Evolutionary conservation across 2,888 invertebrate genomes (phyloP).

Genomic region (Nysson spinosus): DNA sequence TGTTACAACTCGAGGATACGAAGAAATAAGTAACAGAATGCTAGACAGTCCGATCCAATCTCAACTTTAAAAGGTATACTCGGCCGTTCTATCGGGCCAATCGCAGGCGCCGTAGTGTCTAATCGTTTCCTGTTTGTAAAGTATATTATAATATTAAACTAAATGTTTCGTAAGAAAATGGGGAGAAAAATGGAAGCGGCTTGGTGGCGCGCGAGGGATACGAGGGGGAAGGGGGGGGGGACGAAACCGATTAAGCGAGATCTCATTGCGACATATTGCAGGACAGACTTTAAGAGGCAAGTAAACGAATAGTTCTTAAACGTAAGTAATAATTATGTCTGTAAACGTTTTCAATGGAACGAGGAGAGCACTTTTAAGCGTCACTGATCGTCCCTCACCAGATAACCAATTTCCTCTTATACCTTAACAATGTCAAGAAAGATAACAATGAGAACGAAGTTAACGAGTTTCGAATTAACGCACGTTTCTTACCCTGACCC

Average conservation of each 20-base stretch:
- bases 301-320: slow-evolving; percentile 44
- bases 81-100: slow-evolving; percentile 52
- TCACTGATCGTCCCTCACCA: slow-evolving; percentile 36
- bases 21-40: not conserved
- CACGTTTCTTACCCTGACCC: slow-evolving; percentile 27
- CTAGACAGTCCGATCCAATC: slow-evolving; percentile 47
- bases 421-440: slow-evolving; percentile 23
- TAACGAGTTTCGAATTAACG: no score
- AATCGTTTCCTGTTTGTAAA: slow-evolving; percentile 74
- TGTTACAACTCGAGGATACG: not conserved
- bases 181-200: not conserved
- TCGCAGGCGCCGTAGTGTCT: slow-evolving; percentile 61
- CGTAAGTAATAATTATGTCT: slow-evolving; percentile 50
- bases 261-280: slow-evolving; percentile 41
- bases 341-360: slow-evolving; percentile 51
- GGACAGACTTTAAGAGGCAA: slow-evolving; percentile 40
- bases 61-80: slow-evolving; percentile 53
- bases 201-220: no score
- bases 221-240: slow-evolving; percentile 11
- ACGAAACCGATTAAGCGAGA: slow-evolving; percentile 10
- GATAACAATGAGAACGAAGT: slow-evolving; percentile 15
- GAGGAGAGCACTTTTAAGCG: slow-evolving; percentile 42
- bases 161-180: slow-evolving; percentile 69
- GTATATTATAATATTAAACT: slow-evolving; percentile 66
- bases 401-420: no score